Percentiles rank a stretch among this genome's conserved stretches.
phyloP scores from a whole-genome alignment of 1,140 invertebrate genomes.

The Zaprionus taronus region DNA sequence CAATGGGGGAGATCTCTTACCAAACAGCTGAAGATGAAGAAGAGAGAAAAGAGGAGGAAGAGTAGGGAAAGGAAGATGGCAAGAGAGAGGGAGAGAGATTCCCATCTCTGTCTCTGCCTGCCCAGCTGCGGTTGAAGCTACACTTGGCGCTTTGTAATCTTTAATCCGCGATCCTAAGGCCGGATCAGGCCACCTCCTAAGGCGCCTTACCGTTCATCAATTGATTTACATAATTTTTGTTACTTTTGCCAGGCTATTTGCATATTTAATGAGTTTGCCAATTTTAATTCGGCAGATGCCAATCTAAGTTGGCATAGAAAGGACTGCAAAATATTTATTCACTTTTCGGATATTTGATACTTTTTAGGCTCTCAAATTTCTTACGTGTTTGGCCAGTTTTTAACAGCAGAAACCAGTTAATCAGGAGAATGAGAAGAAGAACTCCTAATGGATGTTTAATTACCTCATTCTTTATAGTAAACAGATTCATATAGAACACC shows the following conservation, averaged over 20 bases:
- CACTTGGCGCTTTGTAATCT: not conserved
- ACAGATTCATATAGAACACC: slow-evolving; percentile 1
- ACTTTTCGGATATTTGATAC: not conserved
- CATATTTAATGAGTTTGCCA: slow-evolving; percentile 9
- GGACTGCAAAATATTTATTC: not conserved
- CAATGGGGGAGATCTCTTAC: slow-evolving; percentile 40
- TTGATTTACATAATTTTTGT: slow-evolving; percentile 30
- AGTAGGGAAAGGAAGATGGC: too few species aligned
- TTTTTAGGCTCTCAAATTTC: not conserved
- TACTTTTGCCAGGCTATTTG: slow-evolving; percentile 3
- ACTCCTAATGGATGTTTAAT: slow-evolving; percentile 3
- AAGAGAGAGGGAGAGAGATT: not conserved
- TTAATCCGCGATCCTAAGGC: not conserved
- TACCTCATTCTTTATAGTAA: not conserved
- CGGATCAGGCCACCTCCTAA: slow-evolving; percentile 1
- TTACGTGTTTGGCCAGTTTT: slow-evolving; percentile 8
- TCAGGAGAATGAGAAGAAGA: not conserved
- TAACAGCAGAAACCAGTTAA: slow-evolving; percentile 2
- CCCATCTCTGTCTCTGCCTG: not conserved
- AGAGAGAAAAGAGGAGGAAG: not conserved
- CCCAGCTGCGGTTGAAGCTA: slow-evolving; percentile 11
- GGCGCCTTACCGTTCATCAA: not conserved
- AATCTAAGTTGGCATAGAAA: not conserved
- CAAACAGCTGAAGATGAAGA: not conserved
- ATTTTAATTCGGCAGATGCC: not conserved